These are phyloP conservation scores for Danionella dracula DNA, from an alignment of 2,797 vertebrate species.

Conservation along the genomic window DNA sequence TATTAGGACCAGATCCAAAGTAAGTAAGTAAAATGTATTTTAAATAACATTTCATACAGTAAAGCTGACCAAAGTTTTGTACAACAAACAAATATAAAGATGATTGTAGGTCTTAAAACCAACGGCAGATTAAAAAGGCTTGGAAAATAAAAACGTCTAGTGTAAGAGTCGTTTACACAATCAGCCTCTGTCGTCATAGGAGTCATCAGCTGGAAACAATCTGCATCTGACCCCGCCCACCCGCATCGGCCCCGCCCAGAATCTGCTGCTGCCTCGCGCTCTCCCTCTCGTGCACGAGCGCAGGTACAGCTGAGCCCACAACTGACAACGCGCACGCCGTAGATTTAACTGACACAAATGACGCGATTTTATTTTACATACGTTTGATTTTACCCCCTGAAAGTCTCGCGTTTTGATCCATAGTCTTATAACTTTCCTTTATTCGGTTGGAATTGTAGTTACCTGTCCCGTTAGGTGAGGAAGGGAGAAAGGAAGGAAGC, in stretches of 20 bases:
- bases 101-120: too few species aligned
- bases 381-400: not conserved
- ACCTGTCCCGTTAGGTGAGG: conserved; percentile 21
- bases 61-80: too few species aligned
- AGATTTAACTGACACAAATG: not conserved
- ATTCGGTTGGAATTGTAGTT: not conserved
- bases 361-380: too few species aligned
- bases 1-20: too few species aligned
- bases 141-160: too few species aligned
- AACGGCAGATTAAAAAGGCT: too few species aligned
- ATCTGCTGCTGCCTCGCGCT: not conserved
- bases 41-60: too few species aligned
- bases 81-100: too few species aligned
- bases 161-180: too few species aligned
- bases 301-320: not conserved
- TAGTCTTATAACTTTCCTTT: not conserved
- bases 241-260: not conserved
- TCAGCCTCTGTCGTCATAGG: not conserved
- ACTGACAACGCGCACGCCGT: not conserved
- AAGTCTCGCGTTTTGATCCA: not conserved
- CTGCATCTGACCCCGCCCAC: conserved; percentile 17
- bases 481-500: not conserved
- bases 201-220: conserved; percentile 10
- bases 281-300: not conserved
- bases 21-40: too few species aligned